These are phyloP conservation scores for Corythornis madagascariensis DNA, from an alignment of 2,113 vertebrate species.

Conservation along the genomic window DNA sequence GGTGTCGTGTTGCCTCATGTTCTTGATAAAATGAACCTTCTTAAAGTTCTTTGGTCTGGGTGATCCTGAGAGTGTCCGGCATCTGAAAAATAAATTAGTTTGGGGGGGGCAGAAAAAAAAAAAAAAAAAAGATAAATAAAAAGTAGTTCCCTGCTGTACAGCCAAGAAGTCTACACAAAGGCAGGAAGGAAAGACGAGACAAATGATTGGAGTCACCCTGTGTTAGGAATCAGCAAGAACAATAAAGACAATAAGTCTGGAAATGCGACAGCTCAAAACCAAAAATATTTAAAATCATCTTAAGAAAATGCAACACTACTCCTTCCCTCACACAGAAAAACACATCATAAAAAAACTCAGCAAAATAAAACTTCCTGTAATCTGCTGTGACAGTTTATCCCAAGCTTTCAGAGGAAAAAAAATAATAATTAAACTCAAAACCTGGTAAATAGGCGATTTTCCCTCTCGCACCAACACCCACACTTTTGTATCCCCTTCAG, in stretches of 20 bases:
- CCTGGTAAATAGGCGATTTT: not conserved
- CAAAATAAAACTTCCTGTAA: constrained; percentile 22
- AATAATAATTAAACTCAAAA: not conserved
- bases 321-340: not conserved
- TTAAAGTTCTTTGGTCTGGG: constrained; percentile 99
- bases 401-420: not conserved
- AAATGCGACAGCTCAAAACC: constrained; percentile 28
- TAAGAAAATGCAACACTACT: constrained; percentile 1
- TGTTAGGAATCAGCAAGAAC: constrained; percentile 38
- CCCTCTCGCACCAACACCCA: not conserved
- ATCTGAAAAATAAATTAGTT: constrained; percentile 81
- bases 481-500: not conserved
- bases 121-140: not conserved
- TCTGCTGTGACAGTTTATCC: not conserved
- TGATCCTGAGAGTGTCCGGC: constrained; percentile 97
- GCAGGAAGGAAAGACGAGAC: constrained; percentile 78
- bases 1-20: constrained; percentile 94
- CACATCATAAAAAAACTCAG: not conserved
- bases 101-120: not conserved
- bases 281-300: constrained; percentile 2
- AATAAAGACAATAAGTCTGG: constrained; percentile 49
- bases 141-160: constrained; percentile 3
- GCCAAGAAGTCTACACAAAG: constrained; percentile 71
- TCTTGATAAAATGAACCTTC: constrained; percentile 99
- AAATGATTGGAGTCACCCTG: constrained; percentile 55